Conservation (phyloP, 2,113 vertebrate species). For the Callopanchax toddi region DNA sequence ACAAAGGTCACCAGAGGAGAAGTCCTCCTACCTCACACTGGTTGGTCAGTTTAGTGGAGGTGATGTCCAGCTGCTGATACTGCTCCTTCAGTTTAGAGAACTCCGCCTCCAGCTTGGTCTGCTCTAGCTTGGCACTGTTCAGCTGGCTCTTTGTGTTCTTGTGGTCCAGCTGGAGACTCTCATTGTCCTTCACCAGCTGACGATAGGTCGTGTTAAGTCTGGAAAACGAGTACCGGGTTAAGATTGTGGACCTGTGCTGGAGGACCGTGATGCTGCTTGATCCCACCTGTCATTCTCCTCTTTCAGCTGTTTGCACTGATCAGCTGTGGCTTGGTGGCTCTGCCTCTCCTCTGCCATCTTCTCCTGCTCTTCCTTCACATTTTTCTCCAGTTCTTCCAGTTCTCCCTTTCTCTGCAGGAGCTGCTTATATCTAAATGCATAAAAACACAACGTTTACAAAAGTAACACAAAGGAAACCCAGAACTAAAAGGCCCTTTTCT, state of each 20-base stretch:
- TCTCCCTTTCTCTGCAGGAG: conserved; percentile 93
- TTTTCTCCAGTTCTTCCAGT: conserved; percentile 91
- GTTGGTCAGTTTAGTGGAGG: conserved; percentile 94
- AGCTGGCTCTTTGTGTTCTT: conserved; percentile 91
- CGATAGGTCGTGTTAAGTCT: conserved; percentile 85
- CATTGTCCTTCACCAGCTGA: conserved; percentile 91
- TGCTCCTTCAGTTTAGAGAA: conserved; percentile 95
- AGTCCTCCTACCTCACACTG: conserved; percentile 88
- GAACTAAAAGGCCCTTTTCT: neutral
- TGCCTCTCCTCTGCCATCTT: conserved; percentile 91
- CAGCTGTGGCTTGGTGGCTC: conserved; percentile 85
- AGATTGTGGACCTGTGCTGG: neutral
- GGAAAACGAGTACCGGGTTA: conserved; percentile 8
- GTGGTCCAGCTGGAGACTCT: conserved; percentile 92
- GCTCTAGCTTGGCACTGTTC: conserved; percentile 92
- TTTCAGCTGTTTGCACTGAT: conserved; percentile 87
- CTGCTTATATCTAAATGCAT: conserved; percentile 87
- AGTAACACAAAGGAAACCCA: neutral
- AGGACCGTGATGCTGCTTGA: neutral
- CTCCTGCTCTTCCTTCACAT: conserved; percentile 89
- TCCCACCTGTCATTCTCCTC: conserved; percentile 92
- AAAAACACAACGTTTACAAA: neutral
- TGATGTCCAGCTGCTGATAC: conserved; percentile 97
- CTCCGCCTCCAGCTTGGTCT: conserved; percentile 94
- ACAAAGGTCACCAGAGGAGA: neutral